Conservation (phyloP, 2,888 invertebrate species). For the Rotaria macrura region DNA sequence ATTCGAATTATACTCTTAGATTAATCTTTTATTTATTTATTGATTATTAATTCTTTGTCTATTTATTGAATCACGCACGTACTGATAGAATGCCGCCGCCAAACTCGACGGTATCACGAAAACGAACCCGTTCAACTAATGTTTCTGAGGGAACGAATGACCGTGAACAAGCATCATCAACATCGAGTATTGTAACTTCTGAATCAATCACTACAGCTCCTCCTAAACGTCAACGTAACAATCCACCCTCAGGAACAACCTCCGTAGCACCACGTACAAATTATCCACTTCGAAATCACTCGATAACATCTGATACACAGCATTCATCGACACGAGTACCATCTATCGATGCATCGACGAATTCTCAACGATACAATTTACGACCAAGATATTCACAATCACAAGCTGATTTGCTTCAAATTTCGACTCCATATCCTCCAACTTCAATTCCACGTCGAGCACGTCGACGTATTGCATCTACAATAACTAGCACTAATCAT, state of each 20-base stretch:
- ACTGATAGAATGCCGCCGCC: not conserved
- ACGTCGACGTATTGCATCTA: not conserved
- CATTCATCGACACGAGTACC: not conserved
- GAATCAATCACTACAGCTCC: not conserved
- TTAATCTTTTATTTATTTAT: not conserved
- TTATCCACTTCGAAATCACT: constrained; percentile 2
- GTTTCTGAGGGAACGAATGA: not conserved
- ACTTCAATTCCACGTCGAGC: not conserved
- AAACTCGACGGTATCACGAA: not conserved
- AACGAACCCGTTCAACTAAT: constrained; percentile 13
- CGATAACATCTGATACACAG: not conserved
- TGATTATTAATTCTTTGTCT: not conserved
- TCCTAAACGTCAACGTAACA: not conserved
- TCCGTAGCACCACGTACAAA: not conserved
- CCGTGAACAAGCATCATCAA: not conserved
- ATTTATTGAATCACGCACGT: not conserved
- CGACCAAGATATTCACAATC: not conserved
- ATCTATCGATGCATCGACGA: not conserved
- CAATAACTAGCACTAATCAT: not conserved
- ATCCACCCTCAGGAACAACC: not conserved
- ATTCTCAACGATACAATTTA: not conserved
- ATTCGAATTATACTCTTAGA: not conserved
- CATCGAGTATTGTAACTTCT: not conserved
- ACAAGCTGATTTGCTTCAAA: not conserved
- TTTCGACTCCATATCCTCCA: not conserved